Base-by-base conservation (phyloP, 1,140 invertebrate species). In the Drosophila pseudoobscura region DNA sequence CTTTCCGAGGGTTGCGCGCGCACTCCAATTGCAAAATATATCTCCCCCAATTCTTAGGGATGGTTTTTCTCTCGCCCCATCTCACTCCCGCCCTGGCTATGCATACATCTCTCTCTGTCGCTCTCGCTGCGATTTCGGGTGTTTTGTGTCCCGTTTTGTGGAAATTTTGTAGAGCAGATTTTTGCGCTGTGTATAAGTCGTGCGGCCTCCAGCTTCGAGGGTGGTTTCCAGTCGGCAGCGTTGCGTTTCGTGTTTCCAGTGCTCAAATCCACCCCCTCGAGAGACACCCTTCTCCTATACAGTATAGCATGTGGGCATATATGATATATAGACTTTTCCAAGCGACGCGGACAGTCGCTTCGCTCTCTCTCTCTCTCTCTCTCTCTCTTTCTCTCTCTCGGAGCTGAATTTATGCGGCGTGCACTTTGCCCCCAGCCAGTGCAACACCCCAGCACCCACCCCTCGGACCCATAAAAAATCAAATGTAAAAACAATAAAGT, bases 401-500 rank as follows among this genome's bases (percentile, higher is more conserved):
- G 66, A 49, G 64, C 57, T 70, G 61, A 78, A 77, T 75, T 80
- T 74, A 74, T 85, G 78, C 73, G 80, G 63, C 60, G 68, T 71
- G 82, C 82, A 80, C 74, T 87, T 85, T 80, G 65, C 39, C 65
- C 35, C 47, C 35, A 39, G 53, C 63, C 65, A 45, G 41, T 45
- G 45, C 57, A 26, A 2, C 26, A 22, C n/a, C 8, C 39, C 2
- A 9, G 9, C 6, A 26, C n/a, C 6, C 24, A 13, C 13, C 26
- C 29, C 20, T 13, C 26, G 41, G 39, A 4, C 11, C 43, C 29
- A 49, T 20, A 46, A 47, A 87, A 78, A 83, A 79, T 79, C 75
- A 88, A 88, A 88, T 88, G 83, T 76, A 83, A 83, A 88, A 88
- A 88, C 83, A 88, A 83, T 83, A 88, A 88, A 78, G 78, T 78